A percentile compares a stretch with the other conserved stretches of the same genome.
phyloP scores from a whole-genome alignment of 2,888 invertebrate species.

The Carpatolechia fugitivella region DNA sequence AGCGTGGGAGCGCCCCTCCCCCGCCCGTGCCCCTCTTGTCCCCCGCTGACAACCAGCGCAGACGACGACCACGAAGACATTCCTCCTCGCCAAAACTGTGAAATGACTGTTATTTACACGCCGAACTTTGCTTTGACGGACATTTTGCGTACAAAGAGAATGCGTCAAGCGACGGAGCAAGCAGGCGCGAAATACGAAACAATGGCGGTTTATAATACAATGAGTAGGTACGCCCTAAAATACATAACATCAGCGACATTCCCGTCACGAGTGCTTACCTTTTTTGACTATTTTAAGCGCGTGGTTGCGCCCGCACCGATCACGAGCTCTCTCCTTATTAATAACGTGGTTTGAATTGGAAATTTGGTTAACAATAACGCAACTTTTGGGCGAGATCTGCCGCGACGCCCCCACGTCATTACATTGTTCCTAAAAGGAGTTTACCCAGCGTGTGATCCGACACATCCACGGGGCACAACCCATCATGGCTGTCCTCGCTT shows the following conservation, averaged over 20 bases:
- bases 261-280: conserved; percentile 73
- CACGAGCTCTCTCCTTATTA: conserved; percentile 67
- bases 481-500: conserved; percentile 17
- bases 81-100: background rate
- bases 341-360: conserved; percentile 69
- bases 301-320: conserved; percentile 41
- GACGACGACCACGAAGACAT: background rate
- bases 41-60: too few species aligned
- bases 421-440: background rate
- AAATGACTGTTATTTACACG: conserved; percentile 37
- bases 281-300: conserved; percentile 71
- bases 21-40: too few species aligned
- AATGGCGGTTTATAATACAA: conserved; percentile 76
- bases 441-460: background rate
- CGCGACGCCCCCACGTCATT: conserved; percentile 16
- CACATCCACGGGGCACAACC: background rate
- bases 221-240: conserved; percentile 69
- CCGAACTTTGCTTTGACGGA: conserved; percentile 47
- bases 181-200: conserved; percentile 73
- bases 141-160: conserved; percentile 31
- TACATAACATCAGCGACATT: conserved; percentile 68
- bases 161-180: conserved; percentile 21
- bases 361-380: conserved; percentile 39
- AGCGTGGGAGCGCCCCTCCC: conserved; percentile 23
- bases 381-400: background rate